phyloP scores from a whole-genome alignment of 2,888 invertebrate genomes.

The Drosophila flavopinicola region DNA sequence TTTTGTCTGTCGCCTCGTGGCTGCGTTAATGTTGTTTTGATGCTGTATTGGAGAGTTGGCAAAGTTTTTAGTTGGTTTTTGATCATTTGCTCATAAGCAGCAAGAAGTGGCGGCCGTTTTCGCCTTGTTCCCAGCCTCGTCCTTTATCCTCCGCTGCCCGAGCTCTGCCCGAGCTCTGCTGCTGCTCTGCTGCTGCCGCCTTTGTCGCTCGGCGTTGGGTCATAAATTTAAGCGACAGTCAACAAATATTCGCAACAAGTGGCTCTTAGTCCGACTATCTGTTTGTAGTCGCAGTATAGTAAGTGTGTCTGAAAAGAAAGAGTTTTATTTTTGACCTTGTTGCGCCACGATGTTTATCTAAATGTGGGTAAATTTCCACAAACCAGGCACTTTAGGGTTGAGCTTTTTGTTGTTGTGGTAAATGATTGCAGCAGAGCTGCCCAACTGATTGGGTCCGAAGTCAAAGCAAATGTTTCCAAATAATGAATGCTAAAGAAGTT shows the following conservation, averaged over 20 bases:
- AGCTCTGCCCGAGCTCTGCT: too few species aligned
- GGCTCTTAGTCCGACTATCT: conserved; percentile 51
- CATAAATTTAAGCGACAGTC: conserved; percentile 84
- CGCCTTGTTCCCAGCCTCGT: conserved; percentile 14
- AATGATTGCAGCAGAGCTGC: conserved; percentile 1
- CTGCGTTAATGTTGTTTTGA: conserved; percentile 78
- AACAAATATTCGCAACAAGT: conserved; percentile 84
- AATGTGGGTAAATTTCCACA: conserved; percentile 45
- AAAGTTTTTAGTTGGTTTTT: conserved; percentile 55
- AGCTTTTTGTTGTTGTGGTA: conserved; percentile 12
- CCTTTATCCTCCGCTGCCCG: conserved; percentile 22
- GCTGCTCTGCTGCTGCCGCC: conserved; percentile 21
- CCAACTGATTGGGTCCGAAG: conserved; percentile 1
- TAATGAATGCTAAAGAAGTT: not conserved
- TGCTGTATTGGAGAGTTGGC: conserved; percentile 58
- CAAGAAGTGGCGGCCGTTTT: conserved; percentile 56
- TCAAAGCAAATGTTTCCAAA: not conserved
- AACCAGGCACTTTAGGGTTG: conserved; percentile 5
- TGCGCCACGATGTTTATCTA: conserved; percentile 53
- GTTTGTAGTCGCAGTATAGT: conserved; percentile 1
- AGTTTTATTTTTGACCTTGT: conserved; percentile 60
- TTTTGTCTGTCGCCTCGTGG: conserved; percentile 17
- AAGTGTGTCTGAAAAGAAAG: conserved; percentile 16
- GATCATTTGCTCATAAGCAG: conserved; percentile 71
- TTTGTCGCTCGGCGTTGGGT: conserved; percentile 63